Evolutionary conservation across 1,140 invertebrate genomes (phyloP), one percentile per base, ranked within the genome.

Genomic region (Rhyzopertha dominica): DNA sequence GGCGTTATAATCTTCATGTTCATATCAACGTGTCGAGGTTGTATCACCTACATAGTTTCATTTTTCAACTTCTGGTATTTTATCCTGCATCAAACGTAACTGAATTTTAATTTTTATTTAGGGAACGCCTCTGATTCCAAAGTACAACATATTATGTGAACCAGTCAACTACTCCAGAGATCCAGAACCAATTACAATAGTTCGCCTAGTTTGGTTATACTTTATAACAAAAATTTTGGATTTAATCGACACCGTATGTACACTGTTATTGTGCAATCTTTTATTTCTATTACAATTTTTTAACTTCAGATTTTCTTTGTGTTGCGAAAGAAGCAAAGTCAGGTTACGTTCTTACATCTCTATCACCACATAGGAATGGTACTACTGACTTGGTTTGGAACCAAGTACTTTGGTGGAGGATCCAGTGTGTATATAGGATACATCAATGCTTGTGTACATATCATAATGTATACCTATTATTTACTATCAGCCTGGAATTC

Each of bases 351-450:
- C 59, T 74, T 95, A 12, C 90, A 95, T 53, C 81, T 93, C 1
- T 90, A 91, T 62, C 90, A 95, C 65, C 90, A 95, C 65, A 73
- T 81, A 4, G 80, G 82, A 9, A 90, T 92, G 77, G 74, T 78
- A 7, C 40, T 79, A 0, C 71, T 78, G 2, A 69, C 70, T 5
- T 87, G 79, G 79, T 56, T 71, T 18, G 74, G 72, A 26, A 70
- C 75, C 0, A 87, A 84, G 68, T 86, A 61, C 53, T 46, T 74
- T 73, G 29, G 68, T 80, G 85, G 82, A 17, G 79, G 78, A 5
- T 77, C 80, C 51, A 72, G 71, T 0, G 72, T 75, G 2, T 71
- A 78, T 40, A 67, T 78, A 39, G 77, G 77, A 42, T 59, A 81
- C 2, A 47, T 87, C n/a, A 90, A 90, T 65, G 77, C 75, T 0